Base-by-base conservation (phyloP, 2,888 invertebrate species). In the Troides oblongomaculatus region DNA sequence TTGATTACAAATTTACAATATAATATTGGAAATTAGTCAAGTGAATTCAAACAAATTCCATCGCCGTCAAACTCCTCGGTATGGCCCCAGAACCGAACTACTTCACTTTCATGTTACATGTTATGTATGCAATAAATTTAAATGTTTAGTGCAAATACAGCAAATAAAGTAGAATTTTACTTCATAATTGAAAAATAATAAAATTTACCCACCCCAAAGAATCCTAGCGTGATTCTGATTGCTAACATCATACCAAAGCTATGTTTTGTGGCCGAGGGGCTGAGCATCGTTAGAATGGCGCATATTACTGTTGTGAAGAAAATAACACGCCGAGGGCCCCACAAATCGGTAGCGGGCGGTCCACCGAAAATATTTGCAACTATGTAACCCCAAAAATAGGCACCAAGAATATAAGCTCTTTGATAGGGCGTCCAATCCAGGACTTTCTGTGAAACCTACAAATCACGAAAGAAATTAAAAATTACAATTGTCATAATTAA, bases 351-450 rank as follows among this genome's bases (percentile, higher is more conserved):
- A 0, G 94, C 93, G 46, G 94, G 59, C 23, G 90, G 84, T 7
- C 94, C 94, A 3, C 87, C 94, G 0, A 93, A 92, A 66, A 94
- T 78, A 6, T 92, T 93, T 14, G 93, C 92, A 1, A 93, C 74
- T 66, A 93, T 85, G 75, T 94, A 94, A 6, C 94, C 94, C 91
- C 94, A 94, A 74, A 94, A 94, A 75, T 93, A 94, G 4, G 93
- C 88, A 1, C 93, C 93, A 57, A 94, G 75, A 2, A 94, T 86
- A 17, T 91, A 75, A 0, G 93, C 94, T 80, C 94, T 94, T 71
- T 93, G 86, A 69, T 86, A 84, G 36, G 87, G 79, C 58, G 87
- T 85, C 94, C 94, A 94, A 57, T 78, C 73, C 23, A 78, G 58
- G 18, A 71, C 73, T 1, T 39, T 65, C 67, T 75, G 74, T n/a